These are phyloP conservation scores for Sebastes glaucus DNA, from an alignment of 2,797 vertebrate genomes.

Conservation along the genomic window DNA sequence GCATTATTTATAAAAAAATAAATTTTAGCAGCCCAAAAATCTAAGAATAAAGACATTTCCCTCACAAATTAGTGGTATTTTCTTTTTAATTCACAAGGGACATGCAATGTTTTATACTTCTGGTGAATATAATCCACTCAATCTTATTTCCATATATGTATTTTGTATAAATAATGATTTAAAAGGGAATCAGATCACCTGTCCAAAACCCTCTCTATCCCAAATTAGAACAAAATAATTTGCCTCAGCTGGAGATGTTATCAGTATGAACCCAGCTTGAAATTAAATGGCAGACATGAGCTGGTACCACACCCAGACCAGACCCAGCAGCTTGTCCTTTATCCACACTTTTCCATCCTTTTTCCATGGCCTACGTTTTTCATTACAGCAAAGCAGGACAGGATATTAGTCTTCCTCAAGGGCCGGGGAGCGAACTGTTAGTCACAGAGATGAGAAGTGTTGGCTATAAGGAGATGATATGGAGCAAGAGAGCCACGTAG, in stretches of 20 bases:
- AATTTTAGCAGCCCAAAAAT: no score
- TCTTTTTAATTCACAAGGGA: no score
- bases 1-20: no score
- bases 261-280: slow-evolving; percentile 15
- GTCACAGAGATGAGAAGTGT: slow-evolving; percentile 56
- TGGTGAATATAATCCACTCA: no score
- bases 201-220: background rate
- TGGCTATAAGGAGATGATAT: slow-evolving; percentile 60
- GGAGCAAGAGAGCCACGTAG: slow-evolving; percentile 39
- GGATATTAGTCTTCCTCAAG: slow-evolving; percentile 76
- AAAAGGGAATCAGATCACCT: background rate
- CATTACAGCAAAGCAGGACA: slow-evolving; percentile 70
- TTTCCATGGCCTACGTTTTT: slow-evolving; percentile 39
- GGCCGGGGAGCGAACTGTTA: slow-evolving; percentile 54
- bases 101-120: no score
- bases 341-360: slow-evolving; percentile 36
- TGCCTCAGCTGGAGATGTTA: background rate
- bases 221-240: background rate
- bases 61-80: no score
- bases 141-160: no score
- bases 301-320: slow-evolving; percentile 14
- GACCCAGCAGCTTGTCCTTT: slow-evolving; percentile 24
- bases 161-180: no score
- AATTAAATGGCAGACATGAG: slow-evolving; percentile 20
- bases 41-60: no score